These are phyloP conservation scores for Tetrax tetrax DNA, from an alignment of 2,113 vertebrate species.

Conservation along the genomic window DNA sequence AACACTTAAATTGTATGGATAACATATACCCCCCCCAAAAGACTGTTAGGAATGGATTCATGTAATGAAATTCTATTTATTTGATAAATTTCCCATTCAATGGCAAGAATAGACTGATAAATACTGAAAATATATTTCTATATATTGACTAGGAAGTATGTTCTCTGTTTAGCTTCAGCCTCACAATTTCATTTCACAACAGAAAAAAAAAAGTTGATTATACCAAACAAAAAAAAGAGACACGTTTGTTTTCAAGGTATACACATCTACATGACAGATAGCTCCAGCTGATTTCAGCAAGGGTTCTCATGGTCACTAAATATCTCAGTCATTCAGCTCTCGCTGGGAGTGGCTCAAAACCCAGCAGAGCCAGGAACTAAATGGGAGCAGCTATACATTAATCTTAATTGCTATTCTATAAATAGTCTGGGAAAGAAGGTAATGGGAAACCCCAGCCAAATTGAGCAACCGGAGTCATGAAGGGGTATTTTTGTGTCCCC, in stretches of 20 bases:
- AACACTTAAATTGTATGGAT: not conserved
- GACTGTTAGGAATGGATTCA: not conserved
- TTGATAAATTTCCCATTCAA: not conserved
- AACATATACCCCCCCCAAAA: not conserved
- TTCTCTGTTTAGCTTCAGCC: not conserved
- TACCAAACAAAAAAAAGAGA: not conserved
- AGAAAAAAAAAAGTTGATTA: not conserved
- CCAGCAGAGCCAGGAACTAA: conserved; percentile 37
- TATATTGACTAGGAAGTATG: not conserved
- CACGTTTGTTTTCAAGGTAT: not conserved
- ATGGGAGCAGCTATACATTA: conserved; percentile 37
- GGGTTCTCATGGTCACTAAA: conserved; percentile 19
- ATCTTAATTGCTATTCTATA: conserved; percentile 63
- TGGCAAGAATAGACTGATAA: not conserved
- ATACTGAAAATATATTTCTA: not conserved
- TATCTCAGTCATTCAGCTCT: conserved; percentile 9
- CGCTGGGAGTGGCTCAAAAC: conserved; percentile 54
- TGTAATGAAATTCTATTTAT: not conserved
- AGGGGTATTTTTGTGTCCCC: conserved; percentile 25
- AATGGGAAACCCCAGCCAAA: conserved; percentile 39
- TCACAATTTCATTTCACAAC: not conserved
- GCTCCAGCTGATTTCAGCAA: conserved; percentile 23
- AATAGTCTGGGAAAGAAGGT: conserved; percentile 53
- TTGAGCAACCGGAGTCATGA: conserved; percentile 45
- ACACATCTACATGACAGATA: not conserved